These are phyloP conservation scores for Physocephala rufipes DNA, from an alignment of 2,888 invertebrate species.

Conservation along the genomic window DNA sequence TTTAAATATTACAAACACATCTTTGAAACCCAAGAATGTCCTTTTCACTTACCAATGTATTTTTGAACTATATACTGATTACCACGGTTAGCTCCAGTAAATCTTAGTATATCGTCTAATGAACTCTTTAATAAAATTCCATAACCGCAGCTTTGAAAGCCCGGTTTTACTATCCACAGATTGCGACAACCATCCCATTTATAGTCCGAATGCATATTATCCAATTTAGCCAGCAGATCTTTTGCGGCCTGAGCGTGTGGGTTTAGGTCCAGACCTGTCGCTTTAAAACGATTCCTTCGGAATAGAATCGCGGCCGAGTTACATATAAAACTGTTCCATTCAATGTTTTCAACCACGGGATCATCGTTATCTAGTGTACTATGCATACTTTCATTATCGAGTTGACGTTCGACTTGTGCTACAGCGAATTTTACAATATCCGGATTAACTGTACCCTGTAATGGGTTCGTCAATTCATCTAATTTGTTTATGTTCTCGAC, in stretches of 20 bases:
- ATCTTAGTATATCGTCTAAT: slow-evolving; percentile 1
- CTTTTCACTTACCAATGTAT: slow-evolving; percentile 16
- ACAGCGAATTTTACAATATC: slow-evolving; percentile 6
- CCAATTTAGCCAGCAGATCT: background rate
- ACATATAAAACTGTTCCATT: background rate
- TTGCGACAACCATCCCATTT: slow-evolving; percentile 17
- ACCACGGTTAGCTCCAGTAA: background rate
- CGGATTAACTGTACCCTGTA: background rate
- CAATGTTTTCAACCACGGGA: slow-evolving; percentile 14
- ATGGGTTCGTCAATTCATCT: background rate
- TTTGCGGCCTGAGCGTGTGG: background rate
- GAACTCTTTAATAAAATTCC: slow-evolving; percentile 9
- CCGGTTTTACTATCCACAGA: slow-evolving; percentile 14
- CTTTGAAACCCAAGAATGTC: background rate
- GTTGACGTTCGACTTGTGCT: background rate
- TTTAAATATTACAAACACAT: too few species aligned
- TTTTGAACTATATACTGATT: slow-evolving; percentile 13
- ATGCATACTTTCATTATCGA: slow-evolving; percentile 45
- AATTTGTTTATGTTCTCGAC: background rate
- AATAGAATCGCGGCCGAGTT: background rate
- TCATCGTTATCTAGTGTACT: slow-evolving; percentile 42
- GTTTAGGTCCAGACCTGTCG: background rate
- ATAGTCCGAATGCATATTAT: background rate
- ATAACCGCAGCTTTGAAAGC: background rate
- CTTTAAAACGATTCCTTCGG: background rate